These are phyloP conservation scores for Heliothis subflexa DNA, from an alignment of 1,140 invertebrate genomes.

Conservation along the genomic window DNA sequence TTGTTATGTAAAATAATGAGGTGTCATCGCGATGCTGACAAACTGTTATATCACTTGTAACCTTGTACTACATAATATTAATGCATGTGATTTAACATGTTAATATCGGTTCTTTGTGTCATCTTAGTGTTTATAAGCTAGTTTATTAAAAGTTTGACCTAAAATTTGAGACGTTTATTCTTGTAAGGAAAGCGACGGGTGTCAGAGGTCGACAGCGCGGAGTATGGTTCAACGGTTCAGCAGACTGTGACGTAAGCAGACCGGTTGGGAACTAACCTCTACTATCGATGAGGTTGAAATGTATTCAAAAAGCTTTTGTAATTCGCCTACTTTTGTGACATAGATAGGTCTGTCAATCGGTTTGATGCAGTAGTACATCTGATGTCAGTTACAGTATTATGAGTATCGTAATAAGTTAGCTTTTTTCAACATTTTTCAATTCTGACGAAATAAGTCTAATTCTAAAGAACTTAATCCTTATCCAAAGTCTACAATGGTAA, in stretches of 20 bases:
- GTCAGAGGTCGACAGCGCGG: constrained; percentile 71
- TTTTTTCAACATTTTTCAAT: no score
- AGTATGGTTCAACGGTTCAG: constrained; percentile 61
- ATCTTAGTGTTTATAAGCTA: constrained; percentile 46
- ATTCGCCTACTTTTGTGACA: constrained; percentile 12
- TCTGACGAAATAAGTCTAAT: no score
- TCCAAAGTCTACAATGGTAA: no score
- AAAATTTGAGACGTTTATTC: constrained; percentile 58
- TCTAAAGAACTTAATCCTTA: no score
- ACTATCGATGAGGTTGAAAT: constrained; percentile 33
- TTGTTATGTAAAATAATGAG: constrained; percentile 49
- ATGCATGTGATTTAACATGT: constrained; percentile 38
- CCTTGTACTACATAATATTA: constrained; percentile 64
- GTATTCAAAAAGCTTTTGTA: constrained; percentile 40
- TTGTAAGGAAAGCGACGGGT: constrained; percentile 64
- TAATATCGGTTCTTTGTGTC: constrained; percentile 34
- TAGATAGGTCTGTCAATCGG: no score
- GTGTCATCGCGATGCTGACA: constrained; percentile 48
- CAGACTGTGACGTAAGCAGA: constrained; percentile 70
- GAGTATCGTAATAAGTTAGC: no score
- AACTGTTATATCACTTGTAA: constrained; percentile 58
- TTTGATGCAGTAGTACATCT: no score
- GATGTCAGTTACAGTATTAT: no score
- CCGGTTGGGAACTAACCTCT: constrained; percentile 58
- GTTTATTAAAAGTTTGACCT: constrained; percentile 64